A percentile compares a stretch with the other conserved stretches of the same genome.
Conservation (phyloP, 2,797 vertebrate species). For the Taeniopygia guttata region DNA sequence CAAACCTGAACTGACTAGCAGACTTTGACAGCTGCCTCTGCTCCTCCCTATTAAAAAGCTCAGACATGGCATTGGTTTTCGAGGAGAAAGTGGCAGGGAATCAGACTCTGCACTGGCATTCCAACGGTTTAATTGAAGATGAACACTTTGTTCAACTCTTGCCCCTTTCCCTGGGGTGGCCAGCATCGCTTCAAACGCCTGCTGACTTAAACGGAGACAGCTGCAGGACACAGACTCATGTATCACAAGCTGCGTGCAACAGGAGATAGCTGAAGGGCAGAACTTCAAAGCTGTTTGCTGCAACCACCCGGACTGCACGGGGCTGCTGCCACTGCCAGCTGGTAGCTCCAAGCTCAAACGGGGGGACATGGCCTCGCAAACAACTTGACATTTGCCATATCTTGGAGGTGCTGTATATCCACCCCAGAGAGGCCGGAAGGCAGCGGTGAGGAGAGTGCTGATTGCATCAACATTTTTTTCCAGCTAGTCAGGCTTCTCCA, state of each 20-base stretch:
- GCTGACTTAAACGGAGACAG: slow-evolving; percentile 74
- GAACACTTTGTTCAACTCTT: slow-evolving; percentile 70
- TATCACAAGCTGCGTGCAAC: slow-evolving; percentile 64
- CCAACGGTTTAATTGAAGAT: slow-evolving; percentile 63
- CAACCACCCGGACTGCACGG: slow-evolving; percentile 42
- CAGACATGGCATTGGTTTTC: neutral
- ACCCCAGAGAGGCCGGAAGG: neutral
- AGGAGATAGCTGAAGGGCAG: slow-evolving; percentile 74
- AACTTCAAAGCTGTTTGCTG: slow-evolving; percentile 74
- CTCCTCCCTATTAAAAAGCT: neutral
- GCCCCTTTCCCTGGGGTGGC: slow-evolving; percentile 55
- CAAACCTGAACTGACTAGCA: neutral
- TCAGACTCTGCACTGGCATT: slow-evolving; percentile 37
- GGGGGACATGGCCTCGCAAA: neutral
- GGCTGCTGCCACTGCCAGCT: slow-evolving; percentile 52
- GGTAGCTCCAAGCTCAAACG: slow-evolving; percentile 47
- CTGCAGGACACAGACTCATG: slow-evolving; percentile 68
- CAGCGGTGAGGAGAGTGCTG: neutral
- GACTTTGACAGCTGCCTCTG: neutral
- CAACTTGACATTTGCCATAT: slow-evolving; percentile 18
- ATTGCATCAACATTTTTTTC: neutral
- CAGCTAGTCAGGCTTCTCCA: neutral
- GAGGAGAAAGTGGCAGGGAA: slow-evolving; percentile 47
- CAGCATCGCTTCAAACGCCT: slow-evolving; percentile 70
- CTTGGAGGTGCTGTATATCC: neutral